Conservation (phyloP, 2,113 vertebrate species). For the Copsychus sechellarum region DNA sequence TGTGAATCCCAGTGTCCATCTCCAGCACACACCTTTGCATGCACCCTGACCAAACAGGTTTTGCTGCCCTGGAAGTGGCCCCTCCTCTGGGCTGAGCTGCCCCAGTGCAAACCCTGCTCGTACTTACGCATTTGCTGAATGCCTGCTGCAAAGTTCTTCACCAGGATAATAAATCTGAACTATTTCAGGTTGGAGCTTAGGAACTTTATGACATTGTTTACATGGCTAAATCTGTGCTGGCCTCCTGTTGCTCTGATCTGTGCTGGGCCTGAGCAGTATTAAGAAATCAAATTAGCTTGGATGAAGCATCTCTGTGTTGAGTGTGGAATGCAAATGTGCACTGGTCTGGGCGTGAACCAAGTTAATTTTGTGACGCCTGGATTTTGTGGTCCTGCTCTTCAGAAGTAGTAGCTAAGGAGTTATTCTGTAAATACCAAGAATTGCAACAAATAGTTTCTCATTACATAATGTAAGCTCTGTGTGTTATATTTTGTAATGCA, state of each 20-base stretch:
- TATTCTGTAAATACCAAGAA: conserved; percentile 4
- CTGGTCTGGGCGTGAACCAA: neutral
- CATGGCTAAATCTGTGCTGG: neutral
- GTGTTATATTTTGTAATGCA: conserved; percentile 1
- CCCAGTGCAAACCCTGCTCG: neutral
- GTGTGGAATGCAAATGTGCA: neutral
- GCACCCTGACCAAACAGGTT: neutral
- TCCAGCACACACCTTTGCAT: neutral
- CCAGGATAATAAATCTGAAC: neutral
- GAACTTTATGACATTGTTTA: neutral
- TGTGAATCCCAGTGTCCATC: neutral
- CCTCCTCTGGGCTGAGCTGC: neutral
- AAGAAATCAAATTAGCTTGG: neutral
- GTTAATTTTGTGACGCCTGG: conserved; percentile 7
- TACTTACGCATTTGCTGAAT: fast-evolving
- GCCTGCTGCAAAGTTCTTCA: neutral
- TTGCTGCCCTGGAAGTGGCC: neutral
- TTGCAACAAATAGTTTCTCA: conserved; percentile 11
- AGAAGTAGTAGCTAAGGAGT: neutral
- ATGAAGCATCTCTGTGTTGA: neutral
- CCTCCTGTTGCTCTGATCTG: neutral
- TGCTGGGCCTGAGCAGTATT: neutral
- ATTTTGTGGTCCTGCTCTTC: conserved; percentile 2
- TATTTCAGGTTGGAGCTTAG: neutral
- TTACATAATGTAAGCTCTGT: conserved; percentile 9